Evolutionary conservation across 2,888 invertebrate species (phyloP).

Genomic region (Acleris emargana): DNA sequence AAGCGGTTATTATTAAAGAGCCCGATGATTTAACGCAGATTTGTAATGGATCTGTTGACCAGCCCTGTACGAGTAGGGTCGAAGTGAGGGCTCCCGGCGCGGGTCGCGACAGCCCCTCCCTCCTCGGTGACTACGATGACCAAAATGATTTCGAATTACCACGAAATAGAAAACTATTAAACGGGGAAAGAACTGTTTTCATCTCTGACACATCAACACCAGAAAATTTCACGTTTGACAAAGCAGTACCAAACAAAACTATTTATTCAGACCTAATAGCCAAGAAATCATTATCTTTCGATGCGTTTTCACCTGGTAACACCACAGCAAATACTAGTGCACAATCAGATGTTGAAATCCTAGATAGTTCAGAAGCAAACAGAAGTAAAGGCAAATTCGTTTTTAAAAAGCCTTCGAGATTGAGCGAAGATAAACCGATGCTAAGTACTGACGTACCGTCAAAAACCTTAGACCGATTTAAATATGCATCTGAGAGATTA

Average conservation of each 20-base stretch:
- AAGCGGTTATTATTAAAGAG: slow-evolving; percentile 70
- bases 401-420: slow-evolving; percentile 70
- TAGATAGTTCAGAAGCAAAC: slow-evolving; percentile 49
- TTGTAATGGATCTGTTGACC: slow-evolving; percentile 28
- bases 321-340: slow-evolving; percentile 46
- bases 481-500: slow-evolving; percentile 61
- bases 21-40: slow-evolving; percentile 47
- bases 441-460: slow-evolving; percentile 60
- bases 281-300: slow-evolving; percentile 62
- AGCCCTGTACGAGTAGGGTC: slow-evolving; percentile 21
- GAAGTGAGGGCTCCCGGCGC: too few species aligned
- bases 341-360: slow-evolving; percentile 49
- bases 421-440: slow-evolving; percentile 51
- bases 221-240: slow-evolving; percentile 51
- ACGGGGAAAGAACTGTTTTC: slow-evolving; percentile 17
- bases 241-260: slow-evolving; percentile 51
- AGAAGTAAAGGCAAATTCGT: slow-evolving; percentile 73
- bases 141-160: slow-evolving; percentile 28
- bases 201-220: slow-evolving; percentile 59
- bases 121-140: slow-evolving; percentile 20
- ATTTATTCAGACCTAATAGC: slow-evolving; percentile 57
- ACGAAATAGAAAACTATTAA: slow-evolving; percentile 13
- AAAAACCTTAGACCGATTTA: slow-evolving; percentile 67
- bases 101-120: slow-evolving; percentile 27
- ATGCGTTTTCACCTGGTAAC: slow-evolving; percentile 57